These are phyloP conservation scores for Bucorvus abyssinicus DNA, from an alignment of 2,797 vertebrate species.

Conservation along the genomic window DNA sequence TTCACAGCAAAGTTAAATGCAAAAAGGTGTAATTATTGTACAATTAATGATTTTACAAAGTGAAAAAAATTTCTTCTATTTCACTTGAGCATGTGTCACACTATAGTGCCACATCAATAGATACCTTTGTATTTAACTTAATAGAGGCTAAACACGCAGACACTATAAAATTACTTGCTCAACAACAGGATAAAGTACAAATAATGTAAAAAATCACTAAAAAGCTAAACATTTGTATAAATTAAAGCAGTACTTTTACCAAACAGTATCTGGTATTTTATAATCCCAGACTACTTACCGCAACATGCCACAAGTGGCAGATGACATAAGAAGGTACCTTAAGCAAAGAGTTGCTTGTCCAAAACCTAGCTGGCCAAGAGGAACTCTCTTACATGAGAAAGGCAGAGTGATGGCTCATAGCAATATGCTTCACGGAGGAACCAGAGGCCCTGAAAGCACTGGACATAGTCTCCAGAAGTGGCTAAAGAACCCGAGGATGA, in stretches of 20 bases:
- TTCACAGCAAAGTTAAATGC: constrained; percentile 37
- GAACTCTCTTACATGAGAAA: constrained; percentile 80
- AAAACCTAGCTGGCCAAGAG: constrained; percentile 96
- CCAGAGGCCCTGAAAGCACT: constrained; percentile 78
- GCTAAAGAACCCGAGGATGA: constrained; percentile 90
- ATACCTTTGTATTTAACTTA: constrained; percentile 37
- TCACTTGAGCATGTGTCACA: background rate
- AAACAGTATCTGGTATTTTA: constrained; percentile 68
- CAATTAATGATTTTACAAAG: background rate
- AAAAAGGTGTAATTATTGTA: background rate
- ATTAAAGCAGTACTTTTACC: constrained; percentile 51
- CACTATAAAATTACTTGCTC: constrained; percentile 10
- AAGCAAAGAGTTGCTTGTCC: constrained; percentile 95
- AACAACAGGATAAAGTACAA: constrained; percentile 23
- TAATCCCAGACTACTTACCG: constrained; percentile 75
- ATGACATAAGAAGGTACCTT: constrained; percentile 79
- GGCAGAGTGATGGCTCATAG: constrained; percentile 74
- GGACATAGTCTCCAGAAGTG: constrained; percentile 76
- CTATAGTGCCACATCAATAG: constrained; percentile 2
- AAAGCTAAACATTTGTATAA: constrained; percentile 32
- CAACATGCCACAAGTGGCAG: constrained; percentile 65
- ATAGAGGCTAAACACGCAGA: background rate
- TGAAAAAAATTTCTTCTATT: background rate
- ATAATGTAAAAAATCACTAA: constrained; percentile 33
- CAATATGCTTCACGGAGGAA: constrained; percentile 72